These are phyloP conservation scores for Heliornis fulica DNA, from an alignment of 2,113 vertebrate species.

Conservation along the genomic window DNA sequence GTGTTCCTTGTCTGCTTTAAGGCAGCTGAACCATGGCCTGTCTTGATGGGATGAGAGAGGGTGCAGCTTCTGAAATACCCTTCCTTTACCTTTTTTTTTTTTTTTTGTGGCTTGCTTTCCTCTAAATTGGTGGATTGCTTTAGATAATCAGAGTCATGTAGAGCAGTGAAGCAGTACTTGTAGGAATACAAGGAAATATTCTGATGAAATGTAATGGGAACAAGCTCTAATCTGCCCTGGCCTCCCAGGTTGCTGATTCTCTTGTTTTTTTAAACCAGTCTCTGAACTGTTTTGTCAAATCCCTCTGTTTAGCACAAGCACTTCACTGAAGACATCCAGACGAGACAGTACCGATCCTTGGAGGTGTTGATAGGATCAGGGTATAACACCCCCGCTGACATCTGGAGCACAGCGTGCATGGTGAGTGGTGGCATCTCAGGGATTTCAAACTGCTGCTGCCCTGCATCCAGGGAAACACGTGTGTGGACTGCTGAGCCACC, in stretches of 20 bases:
- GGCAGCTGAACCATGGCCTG: neutral
- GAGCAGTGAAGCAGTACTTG: neutral
- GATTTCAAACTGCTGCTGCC: rapidly evolving
- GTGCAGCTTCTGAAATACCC: neutral
- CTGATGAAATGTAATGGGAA: neutral
- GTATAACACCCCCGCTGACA: conserved; percentile 95
- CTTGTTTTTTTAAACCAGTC: neutral
- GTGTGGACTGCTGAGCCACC: neutral
- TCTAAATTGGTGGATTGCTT: neutral
- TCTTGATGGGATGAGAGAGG: neutral
- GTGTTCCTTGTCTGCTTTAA: neutral
- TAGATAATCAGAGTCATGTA: neutral
- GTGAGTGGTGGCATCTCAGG: conserved; percentile 64
- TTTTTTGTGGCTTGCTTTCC: neutral
- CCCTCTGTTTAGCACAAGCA: conserved; percentile 85
- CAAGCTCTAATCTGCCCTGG: too few relatives aligned
- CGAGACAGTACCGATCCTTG: conserved; percentile 91
- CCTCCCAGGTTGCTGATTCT: neutral
- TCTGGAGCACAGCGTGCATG: conserved; percentile 99
- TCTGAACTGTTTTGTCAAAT: neutral
- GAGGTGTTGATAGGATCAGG: conserved; percentile 93
- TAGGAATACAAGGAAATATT: neutral
- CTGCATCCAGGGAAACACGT: rapidly evolving
- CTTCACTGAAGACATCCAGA: conserved; percentile 98
- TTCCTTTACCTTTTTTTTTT: neutral